Evolutionary conservation across 2,888 invertebrate genomes (phyloP), one percentile per base, ranked within the genome.

Genomic region (Archips xylosteana): DNA sequence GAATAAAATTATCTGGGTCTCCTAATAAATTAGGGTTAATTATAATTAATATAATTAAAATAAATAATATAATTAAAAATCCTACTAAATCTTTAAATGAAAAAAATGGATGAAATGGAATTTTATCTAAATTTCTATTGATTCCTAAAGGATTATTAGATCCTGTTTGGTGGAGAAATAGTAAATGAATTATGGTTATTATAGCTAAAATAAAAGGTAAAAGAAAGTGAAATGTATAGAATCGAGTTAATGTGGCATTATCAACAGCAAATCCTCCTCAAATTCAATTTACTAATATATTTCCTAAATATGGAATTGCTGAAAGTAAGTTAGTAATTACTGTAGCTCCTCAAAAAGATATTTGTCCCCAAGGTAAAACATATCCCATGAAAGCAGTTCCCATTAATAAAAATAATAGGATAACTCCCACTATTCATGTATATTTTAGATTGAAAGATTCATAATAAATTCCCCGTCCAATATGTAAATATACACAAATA

Each of bases 281-380:
- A 81, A 97, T 89, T 95, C 96, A 97, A 89, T 95, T 93, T 0
- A 97, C 96, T 89, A 97, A 81, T 77, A 84, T 87, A 73, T 84
- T 88, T 13, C 96, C 97, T 90, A 97, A 81, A 78, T 96, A 96
- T 0, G 97, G 97, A 10, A 97, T 95, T 2, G 96, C 96, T 0
- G 97, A 97, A 76, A 97, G 75, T 80, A 97, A 81, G 84, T 97
- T 97, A 47, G 96, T 97, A 95, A 97, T 97, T n/a, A 97, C 96
- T 54, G 97, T 97, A 0, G 97, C 97, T 1, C 96, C 97, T 95
- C 97, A 97, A 87, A 96, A 97, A 1, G 97, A 97, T 95, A 97
- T 97, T 96, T 97, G 97, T 8, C 97, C 97, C 90, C 97, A 97
- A 0, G 97, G 97, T 82, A 97, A 77, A 0, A 97, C 96, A 93